Percentiles rank a stretch among this genome's conserved stretches.
These are phyloP conservation scores for Amphilophus citrinellus DNA, from an alignment of 2,113 vertebrate species.

Conservation along the genomic window DNA sequence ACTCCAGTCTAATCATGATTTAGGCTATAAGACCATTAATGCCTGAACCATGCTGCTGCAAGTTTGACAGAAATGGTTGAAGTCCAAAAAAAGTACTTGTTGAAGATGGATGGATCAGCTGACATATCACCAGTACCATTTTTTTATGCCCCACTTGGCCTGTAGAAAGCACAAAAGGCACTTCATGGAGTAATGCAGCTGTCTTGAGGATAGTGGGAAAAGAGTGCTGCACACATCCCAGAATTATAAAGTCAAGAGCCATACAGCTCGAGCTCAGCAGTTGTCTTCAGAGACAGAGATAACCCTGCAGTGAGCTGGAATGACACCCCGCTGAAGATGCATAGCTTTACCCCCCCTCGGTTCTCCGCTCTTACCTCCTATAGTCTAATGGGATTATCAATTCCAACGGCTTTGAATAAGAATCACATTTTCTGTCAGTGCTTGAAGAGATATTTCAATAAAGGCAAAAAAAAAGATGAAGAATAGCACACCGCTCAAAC, in stretches of 20 bases:
- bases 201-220: slow-evolving; percentile 41
- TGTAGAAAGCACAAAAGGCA: neutral
- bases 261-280: slow-evolving; percentile 39
- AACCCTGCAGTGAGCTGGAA: slow-evolving; percentile 49
- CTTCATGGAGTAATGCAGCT: slow-evolving; percentile 43
- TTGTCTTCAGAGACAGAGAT: slow-evolving; percentile 52
- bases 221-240: slow-evolving; percentile 24
- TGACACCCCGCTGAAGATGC: slow-evolving; percentile 51
- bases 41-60: neutral
- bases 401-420: slow-evolving; percentile 65
- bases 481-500: neutral
- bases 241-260: slow-evolving; percentile 33
- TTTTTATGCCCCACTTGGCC: neutral
- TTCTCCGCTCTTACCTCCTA: slow-evolving; percentile 13
- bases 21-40: neutral
- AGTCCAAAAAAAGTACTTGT: neutral
- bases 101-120: slow-evolving; percentile 4
- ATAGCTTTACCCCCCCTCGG: slow-evolving; percentile 47
- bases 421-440: slow-evolving; percentile 55
- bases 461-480: slow-evolving; percentile 34
- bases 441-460: slow-evolving; percentile 51
- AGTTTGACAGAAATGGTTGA: neutral
- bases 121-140: neutral
- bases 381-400: slow-evolving; percentile 66
- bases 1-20: too few relatives aligned